These are phyloP conservation scores for Centropyge bicolor DNA, from an alignment of 2,797 vertebrate genomes.

Conservation along the genomic window DNA sequence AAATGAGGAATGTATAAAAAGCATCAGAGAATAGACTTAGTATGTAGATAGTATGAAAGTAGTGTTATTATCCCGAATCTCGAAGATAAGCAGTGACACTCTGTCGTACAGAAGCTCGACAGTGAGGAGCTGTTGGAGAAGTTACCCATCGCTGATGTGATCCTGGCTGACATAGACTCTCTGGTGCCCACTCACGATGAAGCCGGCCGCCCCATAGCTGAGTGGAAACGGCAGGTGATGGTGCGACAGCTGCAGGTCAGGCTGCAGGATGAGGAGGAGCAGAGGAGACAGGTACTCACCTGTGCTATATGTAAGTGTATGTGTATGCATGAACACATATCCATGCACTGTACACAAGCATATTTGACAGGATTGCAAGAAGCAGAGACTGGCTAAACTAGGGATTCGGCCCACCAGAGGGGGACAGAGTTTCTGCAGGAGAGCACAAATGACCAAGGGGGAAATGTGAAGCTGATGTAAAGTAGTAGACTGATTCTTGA, in stretches of 20 bases:
- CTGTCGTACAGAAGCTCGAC: slow-evolving; percentile 75
- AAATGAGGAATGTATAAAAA: background rate
- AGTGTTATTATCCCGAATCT: background rate
- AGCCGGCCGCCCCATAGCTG: slow-evolving; percentile 88
- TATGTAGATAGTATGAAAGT: background rate
- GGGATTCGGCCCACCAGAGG: background rate
- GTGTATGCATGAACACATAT: background rate
- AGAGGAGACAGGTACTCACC: slow-evolving; percentile 75
- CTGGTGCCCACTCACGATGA: slow-evolving; percentile 94
- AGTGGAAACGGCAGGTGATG: slow-evolving; percentile 99
- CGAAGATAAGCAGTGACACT: slow-evolving; percentile 15
- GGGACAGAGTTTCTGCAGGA: background rate
- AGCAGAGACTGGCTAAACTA: background rate
- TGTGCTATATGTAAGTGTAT: background rate
- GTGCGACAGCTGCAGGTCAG: slow-evolving; percentile 91
- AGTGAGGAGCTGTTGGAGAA: slow-evolving; percentile 57
- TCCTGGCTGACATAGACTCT: slow-evolving; percentile 87
- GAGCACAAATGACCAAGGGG: background rate
- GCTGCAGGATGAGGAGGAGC: slow-evolving; percentile 82
- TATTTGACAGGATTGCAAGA: background rate
- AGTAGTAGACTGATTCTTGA: background rate
- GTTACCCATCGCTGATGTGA: slow-evolving; percentile 71
- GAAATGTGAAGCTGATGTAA: too few species aligned
- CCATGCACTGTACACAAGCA: background rate
- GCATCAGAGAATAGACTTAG: background rate